Base-by-base conservation (phyloP, 1,140 invertebrate genomes). In the Microvelia longipes region DNA sequence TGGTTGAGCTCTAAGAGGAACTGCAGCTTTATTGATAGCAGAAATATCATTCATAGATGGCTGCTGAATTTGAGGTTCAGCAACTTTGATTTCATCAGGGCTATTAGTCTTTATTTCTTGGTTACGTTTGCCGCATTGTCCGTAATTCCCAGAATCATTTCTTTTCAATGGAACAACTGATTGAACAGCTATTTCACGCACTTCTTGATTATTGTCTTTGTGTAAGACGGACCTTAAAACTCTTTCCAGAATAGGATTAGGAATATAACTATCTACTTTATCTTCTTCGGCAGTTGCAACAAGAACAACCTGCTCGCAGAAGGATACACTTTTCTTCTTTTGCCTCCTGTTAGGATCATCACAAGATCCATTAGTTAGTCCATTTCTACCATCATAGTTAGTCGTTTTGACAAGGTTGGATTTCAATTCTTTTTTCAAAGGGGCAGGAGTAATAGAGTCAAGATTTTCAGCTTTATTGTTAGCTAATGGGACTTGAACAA, bases 311-410 rank as follows among this genome's bases (percentile, higher is more conserved):
- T 94, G 91, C 77, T 96, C 92, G 75, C 92, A 94, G 78, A 96
- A 96, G 0, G 92, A 94, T 1, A 96, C 93, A 74, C 90, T 93
- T 78, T 95, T 95, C 83, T 95, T 95, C 77, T 92, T 92, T 0
- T 80, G 81, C 28, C 80, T 75, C 5, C 85, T 83, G 26, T 60
- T 73, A 14, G 63, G 66, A 68, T 75, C 75, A 66, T 72, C 72
- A 67, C 27, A 35, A 28, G 72, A 69, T 35, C 62, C 67, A 63
- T 68, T 70, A 28, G 68, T 72, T 0, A 72, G 64, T 67, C 69
- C 71, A 28, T 67, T 28, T 64, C 62, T 26, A 19, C 19, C 19
- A 11, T 50, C 25, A 19, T 11, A 60, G 35, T 11, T 19, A 64
- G 2, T 64, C 30, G 71, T 2, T 64, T 64, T 26, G 24, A 26